Evolutionary conservation across 2,113 vertebrate species (phyloP).

Genomic region (Chascanopsetta lugubris): DNA sequence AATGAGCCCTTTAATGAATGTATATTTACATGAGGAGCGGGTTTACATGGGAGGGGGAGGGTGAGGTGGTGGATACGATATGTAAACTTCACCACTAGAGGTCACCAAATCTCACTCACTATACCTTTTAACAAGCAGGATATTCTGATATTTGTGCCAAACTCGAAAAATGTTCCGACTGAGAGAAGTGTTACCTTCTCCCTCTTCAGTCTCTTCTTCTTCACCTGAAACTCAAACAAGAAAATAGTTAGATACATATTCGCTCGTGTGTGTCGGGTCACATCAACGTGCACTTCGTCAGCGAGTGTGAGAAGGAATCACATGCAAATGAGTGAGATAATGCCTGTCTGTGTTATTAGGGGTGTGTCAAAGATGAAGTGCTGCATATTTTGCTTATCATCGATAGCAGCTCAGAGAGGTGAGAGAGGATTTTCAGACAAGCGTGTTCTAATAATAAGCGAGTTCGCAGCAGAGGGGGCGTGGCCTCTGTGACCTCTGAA

Average conservation of each 20-base stretch:
- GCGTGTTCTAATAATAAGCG: slow-evolving; percentile 1
- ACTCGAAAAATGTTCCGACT: neutral
- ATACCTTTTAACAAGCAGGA: too few species aligned
- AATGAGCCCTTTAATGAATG: too few species aligned
- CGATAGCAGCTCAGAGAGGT: neutral
- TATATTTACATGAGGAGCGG: too few species aligned
- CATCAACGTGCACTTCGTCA: neutral
- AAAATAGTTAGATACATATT: too few species aligned
- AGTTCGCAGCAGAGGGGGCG: neutral
- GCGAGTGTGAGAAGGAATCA: too few species aligned
- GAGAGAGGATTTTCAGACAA: neutral
- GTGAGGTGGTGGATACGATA: too few species aligned
- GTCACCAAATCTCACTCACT: too few species aligned
- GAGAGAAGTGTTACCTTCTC: slow-evolving; percentile 56
- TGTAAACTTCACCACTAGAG: too few species aligned
- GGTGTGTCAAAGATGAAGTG: neutral
- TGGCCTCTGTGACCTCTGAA: slow-evolving; percentile 20
- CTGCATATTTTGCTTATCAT: neutral
- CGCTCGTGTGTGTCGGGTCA: neutral
- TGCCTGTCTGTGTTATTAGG: neutral
- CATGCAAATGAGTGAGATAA: neutral
- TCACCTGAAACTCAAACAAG: slow-evolving; percentile 60
- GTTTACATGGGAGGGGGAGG: too few species aligned
- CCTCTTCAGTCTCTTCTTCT: slow-evolving; percentile 62
- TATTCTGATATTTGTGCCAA: neutral